Percentiles rank a stretch among this genome's conserved stretches.
phyloP scores from a whole-genome alignment of 2,888 invertebrate genomes.

The Fabriciana adippe region DNA sequence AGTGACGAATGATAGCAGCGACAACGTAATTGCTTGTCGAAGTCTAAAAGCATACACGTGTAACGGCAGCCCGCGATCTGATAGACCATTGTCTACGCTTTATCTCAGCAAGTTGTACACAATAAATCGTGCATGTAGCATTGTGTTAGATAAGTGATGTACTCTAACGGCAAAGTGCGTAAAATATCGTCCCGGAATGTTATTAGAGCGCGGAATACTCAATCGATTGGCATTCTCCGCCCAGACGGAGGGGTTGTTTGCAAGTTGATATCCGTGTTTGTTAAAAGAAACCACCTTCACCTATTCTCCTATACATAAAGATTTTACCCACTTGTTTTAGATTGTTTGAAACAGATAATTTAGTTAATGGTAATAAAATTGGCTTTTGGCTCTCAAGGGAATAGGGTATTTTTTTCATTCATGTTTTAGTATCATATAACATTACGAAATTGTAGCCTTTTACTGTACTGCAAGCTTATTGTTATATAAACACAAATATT shows the following conservation, averaged over 20 bases:
- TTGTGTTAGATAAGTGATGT: conserved; percentile 57
- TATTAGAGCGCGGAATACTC: conserved; percentile 69
- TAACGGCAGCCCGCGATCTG: conserved; percentile 61
- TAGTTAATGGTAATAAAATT: conserved; percentile 10
- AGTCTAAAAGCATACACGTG: conserved; percentile 80
- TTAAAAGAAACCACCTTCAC: conserved; percentile 50
- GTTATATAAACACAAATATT: too few species aligned
- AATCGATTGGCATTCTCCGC: conserved; percentile 55
- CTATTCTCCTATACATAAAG: conserved; percentile 47
- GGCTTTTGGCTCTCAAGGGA: conserved; percentile 11
- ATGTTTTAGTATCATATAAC: neutral
- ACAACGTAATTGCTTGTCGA: conserved; percentile 77
- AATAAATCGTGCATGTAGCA: conserved; percentile 75
- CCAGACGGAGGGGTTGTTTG: conserved; percentile 36
- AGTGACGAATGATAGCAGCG: conserved; percentile 69
- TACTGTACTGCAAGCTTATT: too few species aligned
- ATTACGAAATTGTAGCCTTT: too few species aligned
- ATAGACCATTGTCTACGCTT: conserved; percentile 76
- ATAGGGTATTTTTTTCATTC: neutral
- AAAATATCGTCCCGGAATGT: conserved; percentile 66
- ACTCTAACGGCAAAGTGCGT: conserved; percentile 51
- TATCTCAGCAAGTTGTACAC: conserved; percentile 70
- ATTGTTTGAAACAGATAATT: conserved; percentile 19
- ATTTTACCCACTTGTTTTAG: conserved; percentile 6
- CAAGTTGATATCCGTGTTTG: conserved; percentile 51